These are phyloP conservation scores for Gila orcuttii DNA, from an alignment of 2,113 vertebrate species.

Conservation along the genomic window DNA sequence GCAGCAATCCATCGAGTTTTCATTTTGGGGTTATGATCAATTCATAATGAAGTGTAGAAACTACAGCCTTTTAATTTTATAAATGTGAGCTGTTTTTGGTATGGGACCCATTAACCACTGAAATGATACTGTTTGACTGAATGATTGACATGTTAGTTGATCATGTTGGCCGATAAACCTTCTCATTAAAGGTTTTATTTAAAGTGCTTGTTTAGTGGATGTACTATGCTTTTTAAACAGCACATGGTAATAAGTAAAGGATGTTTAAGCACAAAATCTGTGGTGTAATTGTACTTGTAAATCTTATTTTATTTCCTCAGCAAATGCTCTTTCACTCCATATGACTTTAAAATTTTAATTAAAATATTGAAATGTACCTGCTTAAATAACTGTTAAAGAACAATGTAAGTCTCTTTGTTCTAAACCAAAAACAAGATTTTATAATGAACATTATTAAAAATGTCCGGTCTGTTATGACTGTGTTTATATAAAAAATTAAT, in stretches of 20 bases:
- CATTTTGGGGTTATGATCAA: neutral
- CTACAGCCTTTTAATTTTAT: conserved; percentile 5
- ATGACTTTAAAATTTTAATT: neutral
- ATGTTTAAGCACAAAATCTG: neutral
- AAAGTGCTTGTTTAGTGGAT: neutral
- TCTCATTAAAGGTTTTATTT: neutral
- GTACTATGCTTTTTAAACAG: neutral
- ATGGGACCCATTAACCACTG: conserved; percentile 4
- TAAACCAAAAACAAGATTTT: neutral
- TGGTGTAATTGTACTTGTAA: neutral
- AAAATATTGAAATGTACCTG: neutral
- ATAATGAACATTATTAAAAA: neutral
- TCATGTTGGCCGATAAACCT: neutral
- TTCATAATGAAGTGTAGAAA: neutral
- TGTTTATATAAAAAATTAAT: neutral
- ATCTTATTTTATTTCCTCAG: neutral
- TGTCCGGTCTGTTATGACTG: neutral
- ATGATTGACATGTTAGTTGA: neutral
- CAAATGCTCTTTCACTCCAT: neutral
- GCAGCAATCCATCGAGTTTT: neutral
- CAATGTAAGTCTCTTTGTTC: neutral
- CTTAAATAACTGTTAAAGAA: neutral
- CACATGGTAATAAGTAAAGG: neutral
- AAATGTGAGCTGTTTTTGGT: conserved; percentile 31
- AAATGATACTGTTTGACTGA: neutral